Evolutionary conservation across 1,140 invertebrate genomes (phyloP).

Genomic region (Drosophila neocordata): DNA sequence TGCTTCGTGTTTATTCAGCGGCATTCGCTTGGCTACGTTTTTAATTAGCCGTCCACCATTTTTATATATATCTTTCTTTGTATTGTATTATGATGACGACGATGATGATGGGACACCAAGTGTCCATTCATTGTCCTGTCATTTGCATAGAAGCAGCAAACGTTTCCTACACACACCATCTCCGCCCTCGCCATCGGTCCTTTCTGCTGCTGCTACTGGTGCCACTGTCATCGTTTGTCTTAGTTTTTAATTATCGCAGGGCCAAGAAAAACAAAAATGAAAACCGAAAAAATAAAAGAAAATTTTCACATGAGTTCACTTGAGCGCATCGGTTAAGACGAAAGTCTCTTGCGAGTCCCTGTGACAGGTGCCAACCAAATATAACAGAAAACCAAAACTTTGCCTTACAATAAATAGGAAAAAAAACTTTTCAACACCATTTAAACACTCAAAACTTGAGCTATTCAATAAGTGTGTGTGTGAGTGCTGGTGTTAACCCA

Average conservation of each 20-base stretch:
- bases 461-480: not conserved
- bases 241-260: slow-evolving; percentile 76
- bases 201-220: slow-evolving; percentile 10
- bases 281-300: slow-evolving; percentile 39
- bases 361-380: slow-evolving; percentile 1
- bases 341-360: not conserved
- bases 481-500: slow-evolving; percentile 15
- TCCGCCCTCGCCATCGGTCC: not conserved
- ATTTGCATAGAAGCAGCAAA: slow-evolving; percentile 76
- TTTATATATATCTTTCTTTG: slow-evolving; percentile 13
- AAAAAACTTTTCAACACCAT: slow-evolving; percentile 4
- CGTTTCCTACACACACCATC: slow-evolving; percentile 8
- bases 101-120: slow-evolving; percentile 42
- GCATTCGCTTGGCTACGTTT: slow-evolving; percentile 56
- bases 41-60: slow-evolving; percentile 70
- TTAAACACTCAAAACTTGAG: not conserved
- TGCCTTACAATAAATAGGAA: not conserved
- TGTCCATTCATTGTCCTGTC: slow-evolving; percentile 78
- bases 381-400: not conserved
- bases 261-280: slow-evolving; percentile 3
- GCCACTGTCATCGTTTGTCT: slow-evolving; percentile 61
- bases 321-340: slow-evolving; percentile 47
- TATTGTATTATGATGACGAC: slow-evolving; percentile 38
- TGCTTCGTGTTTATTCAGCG: slow-evolving; percentile 60
- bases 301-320: slow-evolving; percentile 80